Evolutionary conservation across 2,797 vertebrate genomes (phyloP), one percentile per base, ranked within the genome.

Genomic region (Sebastes taczanowskii): DNA sequence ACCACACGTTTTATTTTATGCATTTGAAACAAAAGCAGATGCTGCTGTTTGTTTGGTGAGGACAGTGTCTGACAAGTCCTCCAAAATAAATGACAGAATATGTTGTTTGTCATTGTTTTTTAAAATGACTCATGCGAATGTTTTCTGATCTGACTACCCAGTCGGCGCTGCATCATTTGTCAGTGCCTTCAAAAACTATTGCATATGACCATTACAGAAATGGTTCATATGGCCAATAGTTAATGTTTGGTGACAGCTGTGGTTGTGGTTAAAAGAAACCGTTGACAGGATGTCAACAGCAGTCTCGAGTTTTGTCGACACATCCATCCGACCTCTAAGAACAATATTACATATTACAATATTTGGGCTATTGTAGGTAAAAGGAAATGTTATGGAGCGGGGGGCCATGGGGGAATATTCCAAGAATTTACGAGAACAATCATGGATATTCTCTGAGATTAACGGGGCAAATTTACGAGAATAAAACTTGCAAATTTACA

Each of bases 321-420:
- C 27, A 53, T 68, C 27, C 11, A 9, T 30, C 49, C 27, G 6
- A 53, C 46, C 46, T 67, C 52, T 56, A 69, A 25, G 25, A 61
- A 32, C 2, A 13, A 34, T 2, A 20, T 59, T 7, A 4, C 2
- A n/a, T n/a, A n/a, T n/a, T n/a, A n/a, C n/a, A 7, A 8, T 49
- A 49, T 49, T 20, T 49, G 7, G 46, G 16, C 16, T 49, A 46
- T 18, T 46, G 42, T 42, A 14, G 13, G 38, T 42, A 42, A 42
- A 42, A 16, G 6, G 0, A 42, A 42, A 1, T 1, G 0, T 16
- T 42, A 0, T 42, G 38, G 38, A 42, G 14, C 38, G 0, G 2
- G 38, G 35, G 14, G 32, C 7, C 14, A 0, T 2, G 38, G 35
- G 6, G 9, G 7, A 38, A 42, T 46, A 46, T 46, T 49, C 42